These are phyloP conservation scores for Irena cyanogastra DNA, from an alignment of 2,113 vertebrate genomes.

Conservation along the genomic window DNA sequence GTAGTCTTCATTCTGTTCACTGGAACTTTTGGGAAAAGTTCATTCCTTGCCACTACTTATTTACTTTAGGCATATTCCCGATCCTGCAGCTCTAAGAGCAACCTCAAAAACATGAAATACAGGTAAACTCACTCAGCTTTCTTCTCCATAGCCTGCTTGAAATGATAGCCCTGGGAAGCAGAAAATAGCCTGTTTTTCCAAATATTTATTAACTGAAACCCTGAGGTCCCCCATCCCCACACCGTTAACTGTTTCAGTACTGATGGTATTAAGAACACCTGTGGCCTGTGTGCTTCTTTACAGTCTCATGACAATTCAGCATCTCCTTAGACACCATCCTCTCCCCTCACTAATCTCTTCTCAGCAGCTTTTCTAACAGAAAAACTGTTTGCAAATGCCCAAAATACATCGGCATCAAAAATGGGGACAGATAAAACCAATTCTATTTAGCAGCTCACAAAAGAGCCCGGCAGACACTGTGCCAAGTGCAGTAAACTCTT, in stretches of 20 bases:
- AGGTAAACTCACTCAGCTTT: neutral
- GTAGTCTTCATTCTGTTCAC: neutral
- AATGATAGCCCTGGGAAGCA: neutral
- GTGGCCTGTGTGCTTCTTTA: neutral
- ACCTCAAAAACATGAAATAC: neutral
- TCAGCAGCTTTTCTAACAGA: neutral
- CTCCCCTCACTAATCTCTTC: neutral
- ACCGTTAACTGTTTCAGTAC: neutral
- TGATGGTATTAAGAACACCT: neutral
- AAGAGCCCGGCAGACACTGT: neutral
- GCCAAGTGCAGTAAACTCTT: neutral
- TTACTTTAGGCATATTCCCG: neutral
- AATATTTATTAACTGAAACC: neutral
- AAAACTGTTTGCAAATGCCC: neutral
- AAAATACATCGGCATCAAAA: neutral
- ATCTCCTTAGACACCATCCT: neutral
- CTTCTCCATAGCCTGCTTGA: neutral
- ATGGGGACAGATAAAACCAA: neutral
- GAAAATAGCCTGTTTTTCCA: neutral
- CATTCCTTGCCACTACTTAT: neutral
- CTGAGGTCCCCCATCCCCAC: neutral
- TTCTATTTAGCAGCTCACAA: neutral
- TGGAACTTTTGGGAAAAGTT: neutral
- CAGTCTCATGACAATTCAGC: fast-evolving
- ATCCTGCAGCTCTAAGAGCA: neutral